These are phyloP conservation scores for Potorous gilbertii DNA, from an alignment of 2,797 vertebrate species.

Conservation along the genomic window DNA sequence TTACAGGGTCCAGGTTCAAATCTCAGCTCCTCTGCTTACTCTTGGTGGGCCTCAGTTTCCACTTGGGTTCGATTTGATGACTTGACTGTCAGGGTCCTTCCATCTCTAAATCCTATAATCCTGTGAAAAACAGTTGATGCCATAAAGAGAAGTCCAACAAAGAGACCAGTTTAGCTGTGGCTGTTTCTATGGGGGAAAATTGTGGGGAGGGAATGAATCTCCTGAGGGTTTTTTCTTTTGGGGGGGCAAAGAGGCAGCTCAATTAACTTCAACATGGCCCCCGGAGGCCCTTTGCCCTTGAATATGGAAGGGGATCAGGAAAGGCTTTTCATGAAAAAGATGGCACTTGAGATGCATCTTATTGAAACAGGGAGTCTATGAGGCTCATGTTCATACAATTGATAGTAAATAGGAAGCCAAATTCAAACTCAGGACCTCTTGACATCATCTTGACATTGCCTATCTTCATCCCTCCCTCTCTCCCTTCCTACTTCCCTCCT, in stretches of 20 bases:
- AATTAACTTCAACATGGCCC: not conserved
- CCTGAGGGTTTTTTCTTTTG: not conserved
- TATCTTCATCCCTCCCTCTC: not conserved
- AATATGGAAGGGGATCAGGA: not conserved
- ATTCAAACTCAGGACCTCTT: not conserved
- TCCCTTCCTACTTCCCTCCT: not conserved
- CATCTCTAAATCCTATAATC: not conserved
- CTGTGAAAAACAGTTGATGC: not conserved
- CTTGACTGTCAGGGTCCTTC: not conserved
- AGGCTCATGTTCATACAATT: not conserved
- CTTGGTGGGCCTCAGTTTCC: not conserved
- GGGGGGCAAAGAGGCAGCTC: not conserved
- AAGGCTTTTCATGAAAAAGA: not conserved
- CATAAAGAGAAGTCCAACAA: not conserved
- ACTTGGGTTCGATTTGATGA: not conserved
- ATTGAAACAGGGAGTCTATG: not conserved
- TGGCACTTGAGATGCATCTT: not conserved
- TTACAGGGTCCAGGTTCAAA: not conserved
- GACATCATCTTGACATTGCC: not conserved
- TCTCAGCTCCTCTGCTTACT: not conserved
- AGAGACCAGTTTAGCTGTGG: not conserved
- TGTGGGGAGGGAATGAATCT: not conserved
- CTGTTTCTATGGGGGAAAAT: not conserved
- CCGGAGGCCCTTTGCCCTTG: not conserved
- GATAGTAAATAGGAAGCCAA: not conserved